phyloP scores from a whole-genome alignment of 2,888 invertebrate genomes.

The Biston stratarius region DNA sequence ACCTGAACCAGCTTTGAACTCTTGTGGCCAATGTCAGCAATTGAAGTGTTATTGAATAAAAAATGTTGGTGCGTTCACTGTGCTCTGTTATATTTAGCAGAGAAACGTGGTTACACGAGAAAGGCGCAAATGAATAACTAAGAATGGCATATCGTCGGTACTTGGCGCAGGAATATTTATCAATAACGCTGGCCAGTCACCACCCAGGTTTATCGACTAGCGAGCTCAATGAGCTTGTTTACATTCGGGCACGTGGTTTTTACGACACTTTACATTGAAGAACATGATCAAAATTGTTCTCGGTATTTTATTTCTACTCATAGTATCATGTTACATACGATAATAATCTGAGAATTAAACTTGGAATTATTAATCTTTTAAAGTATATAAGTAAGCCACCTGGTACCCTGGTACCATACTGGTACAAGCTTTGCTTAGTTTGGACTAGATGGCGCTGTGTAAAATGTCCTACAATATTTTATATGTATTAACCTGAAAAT shows the following conservation, averaged over 20 bases:
- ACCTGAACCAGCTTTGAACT: no score
- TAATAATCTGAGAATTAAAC: background rate
- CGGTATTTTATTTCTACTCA: background rate
- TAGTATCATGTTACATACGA: background rate
- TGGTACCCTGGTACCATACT: no score
- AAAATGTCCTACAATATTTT: no score
- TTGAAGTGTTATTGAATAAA: no score
- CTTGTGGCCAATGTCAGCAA: no score
- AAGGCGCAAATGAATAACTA: conserved; percentile 29
- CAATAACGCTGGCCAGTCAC: conserved; percentile 39
- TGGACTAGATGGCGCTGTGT: no score
- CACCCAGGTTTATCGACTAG: conserved; percentile 44
- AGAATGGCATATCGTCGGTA: conserved; percentile 7
- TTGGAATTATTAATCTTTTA: background rate
- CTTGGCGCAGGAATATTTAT: conserved; percentile 36
- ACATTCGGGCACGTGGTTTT: conserved; percentile 47
- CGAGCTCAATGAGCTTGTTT: conserved; percentile 45
- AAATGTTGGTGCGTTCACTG: conserved; percentile 13
- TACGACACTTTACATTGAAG: conserved; percentile 19
- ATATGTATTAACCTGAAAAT: no score
- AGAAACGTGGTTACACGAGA: conserved; percentile 37
- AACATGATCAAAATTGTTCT: conserved; percentile 14
- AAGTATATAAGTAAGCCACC: no score
- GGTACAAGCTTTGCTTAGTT: no score
- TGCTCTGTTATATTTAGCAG: conserved; percentile 26